phyloP scores from a whole-genome alignment of 2,113 vertebrate species.

The Lasiurus borealis region DNA sequence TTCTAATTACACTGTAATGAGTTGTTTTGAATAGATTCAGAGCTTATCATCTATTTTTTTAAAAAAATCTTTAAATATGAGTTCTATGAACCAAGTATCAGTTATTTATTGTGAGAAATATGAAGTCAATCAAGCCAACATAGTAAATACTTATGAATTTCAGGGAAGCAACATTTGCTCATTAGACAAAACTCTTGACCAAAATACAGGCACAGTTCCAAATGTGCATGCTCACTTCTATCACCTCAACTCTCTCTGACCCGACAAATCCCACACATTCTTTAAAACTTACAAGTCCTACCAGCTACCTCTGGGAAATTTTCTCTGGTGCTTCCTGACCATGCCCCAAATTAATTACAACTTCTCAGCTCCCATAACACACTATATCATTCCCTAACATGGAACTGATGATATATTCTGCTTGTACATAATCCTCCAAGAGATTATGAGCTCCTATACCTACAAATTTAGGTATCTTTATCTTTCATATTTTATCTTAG shows the following conservation, averaged over 20 bases:
- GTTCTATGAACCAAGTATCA: background rate
- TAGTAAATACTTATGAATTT: background rate
- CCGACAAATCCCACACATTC: background rate
- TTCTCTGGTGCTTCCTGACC: background rate
- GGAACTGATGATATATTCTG: background rate
- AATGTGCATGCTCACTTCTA: background rate
- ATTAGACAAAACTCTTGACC: constrained; percentile 29
- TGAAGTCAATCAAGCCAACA: background rate
- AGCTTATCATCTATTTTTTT: background rate
- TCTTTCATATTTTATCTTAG: background rate
- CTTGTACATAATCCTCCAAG: background rate
- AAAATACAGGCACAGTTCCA: background rate
- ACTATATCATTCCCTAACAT: background rate
- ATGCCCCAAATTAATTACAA: background rate
- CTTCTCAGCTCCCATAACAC: background rate
- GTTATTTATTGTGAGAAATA: constrained; percentile 17
- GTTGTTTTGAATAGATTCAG: constrained; percentile 21
- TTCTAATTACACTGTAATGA: constrained; percentile 1
- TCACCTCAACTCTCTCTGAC: background rate
- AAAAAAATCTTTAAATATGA: constrained; percentile 33
- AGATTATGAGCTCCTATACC: background rate
- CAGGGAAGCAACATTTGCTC: background rate
- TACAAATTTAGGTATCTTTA: background rate
- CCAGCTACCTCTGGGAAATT: background rate
- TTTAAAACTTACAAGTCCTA: background rate